These are phyloP conservation scores for Drosophila neutralis DNA, from an alignment of 2,888 invertebrate species.

Conservation along the genomic window DNA sequence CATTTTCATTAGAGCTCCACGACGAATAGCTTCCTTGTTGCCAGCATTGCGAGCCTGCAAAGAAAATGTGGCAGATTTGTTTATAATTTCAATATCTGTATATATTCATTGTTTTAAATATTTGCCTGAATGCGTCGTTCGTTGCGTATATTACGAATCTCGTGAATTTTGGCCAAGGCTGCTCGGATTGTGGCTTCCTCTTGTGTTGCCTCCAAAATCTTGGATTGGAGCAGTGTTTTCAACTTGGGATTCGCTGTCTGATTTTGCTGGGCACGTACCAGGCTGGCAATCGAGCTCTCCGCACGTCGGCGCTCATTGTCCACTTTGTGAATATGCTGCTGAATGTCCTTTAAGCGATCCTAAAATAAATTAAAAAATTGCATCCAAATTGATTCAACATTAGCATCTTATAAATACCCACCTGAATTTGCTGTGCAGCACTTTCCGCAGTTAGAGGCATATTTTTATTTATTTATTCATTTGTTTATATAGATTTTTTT, in stretches of 20 bases:
- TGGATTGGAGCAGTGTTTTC: conserved; percentile 91
- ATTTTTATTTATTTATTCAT: conserved; percentile 12
- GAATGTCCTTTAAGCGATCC: conserved; percentile 92
- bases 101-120: not conserved
- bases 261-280: conserved; percentile 90
- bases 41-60: conserved; percentile 89
- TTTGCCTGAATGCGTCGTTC: conserved; percentile 91
- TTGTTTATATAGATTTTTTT: conserved; percentile 5
- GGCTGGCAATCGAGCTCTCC: conserved; percentile 91
- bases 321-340: conserved; percentile 91
- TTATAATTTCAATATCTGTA: not conserved
- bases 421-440: conserved; percentile 89
- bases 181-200: conserved; percentile 93
- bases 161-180: conserved; percentile 94
- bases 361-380: conserved; percentile 75
- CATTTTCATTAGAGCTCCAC: conserved; percentile 98
- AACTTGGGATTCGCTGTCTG: conserved; percentile 89
- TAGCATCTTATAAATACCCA: conserved; percentile 40
- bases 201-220: conserved; percentile 92
- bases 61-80: not conserved
- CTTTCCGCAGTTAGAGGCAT: conserved; percentile 93
- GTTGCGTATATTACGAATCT: conserved; percentile 94
- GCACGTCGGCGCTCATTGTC: conserved; percentile 92
- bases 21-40: conserved; percentile 95
- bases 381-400: not conserved